A percentile compares a stretch with the other conserved stretches of the same genome.
phyloP scores from a whole-genome alignment of 1,140 invertebrate genomes.

The Parasteatoda tepidariorum region DNA sequence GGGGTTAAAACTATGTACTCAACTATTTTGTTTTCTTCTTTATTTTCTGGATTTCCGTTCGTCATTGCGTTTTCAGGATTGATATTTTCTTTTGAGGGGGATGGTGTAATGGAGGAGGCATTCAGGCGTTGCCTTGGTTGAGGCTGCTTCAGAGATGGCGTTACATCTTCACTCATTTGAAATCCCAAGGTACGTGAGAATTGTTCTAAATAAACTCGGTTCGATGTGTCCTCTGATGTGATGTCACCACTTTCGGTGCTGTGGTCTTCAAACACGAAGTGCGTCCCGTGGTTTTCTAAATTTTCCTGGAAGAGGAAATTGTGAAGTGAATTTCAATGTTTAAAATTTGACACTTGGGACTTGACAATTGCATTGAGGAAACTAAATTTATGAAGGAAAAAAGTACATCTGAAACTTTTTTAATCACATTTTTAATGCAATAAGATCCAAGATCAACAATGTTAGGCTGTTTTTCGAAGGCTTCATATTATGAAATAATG shows the following conservation, averaged over 20 bases:
- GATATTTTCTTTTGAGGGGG: slow-evolving; percentile 28
- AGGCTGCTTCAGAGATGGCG: neutral
- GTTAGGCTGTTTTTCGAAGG: no score
- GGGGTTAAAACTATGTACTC: neutral
- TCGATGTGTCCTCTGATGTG: slow-evolving; percentile 4
- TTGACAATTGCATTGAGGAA: no score
- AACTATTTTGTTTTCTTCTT: slow-evolving; percentile 18
- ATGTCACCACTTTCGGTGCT: neutral
- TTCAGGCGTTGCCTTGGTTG: slow-evolving; percentile 31
- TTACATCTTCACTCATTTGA: slow-evolving; percentile 41
- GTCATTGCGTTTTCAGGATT: neutral
- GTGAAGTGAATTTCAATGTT: no score
- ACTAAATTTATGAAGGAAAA: no score
- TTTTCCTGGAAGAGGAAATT: no score
- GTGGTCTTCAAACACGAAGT: no score
- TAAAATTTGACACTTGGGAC: no score
- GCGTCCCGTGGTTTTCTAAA: neutral
- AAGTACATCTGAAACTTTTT: no score
- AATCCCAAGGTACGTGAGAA: slow-evolving; percentile 50
- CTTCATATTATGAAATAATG: no score
- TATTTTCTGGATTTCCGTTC: neutral
- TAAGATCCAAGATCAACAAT: no score
- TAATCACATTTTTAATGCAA: no score
- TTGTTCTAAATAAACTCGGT: slow-evolving; percentile 47
- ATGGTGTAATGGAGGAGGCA: slow-evolving; percentile 36